phyloP scores from a whole-genome alignment of 1,140 invertebrate species.

The Cydia fagiglandana region DNA sequence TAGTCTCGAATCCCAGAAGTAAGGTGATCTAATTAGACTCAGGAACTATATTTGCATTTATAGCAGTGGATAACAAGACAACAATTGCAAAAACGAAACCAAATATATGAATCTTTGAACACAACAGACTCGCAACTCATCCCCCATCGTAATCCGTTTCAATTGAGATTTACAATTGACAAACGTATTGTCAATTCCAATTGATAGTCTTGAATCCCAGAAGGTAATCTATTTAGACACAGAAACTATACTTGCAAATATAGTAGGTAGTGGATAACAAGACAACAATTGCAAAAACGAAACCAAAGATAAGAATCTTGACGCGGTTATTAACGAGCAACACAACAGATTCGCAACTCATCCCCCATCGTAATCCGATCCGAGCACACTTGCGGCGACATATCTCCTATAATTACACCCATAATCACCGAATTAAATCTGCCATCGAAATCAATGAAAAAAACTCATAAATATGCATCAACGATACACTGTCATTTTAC shows the following conservation, averaged over 20 bases:
- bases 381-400: constrained; percentile 18
- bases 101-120: constrained; percentile 5
- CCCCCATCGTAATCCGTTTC: constrained; percentile 5
- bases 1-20: too few species aligned
- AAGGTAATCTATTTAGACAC: too few species aligned
- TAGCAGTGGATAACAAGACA: not conserved
- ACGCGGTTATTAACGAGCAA: constrained; percentile 21
- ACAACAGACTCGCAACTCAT: constrained; percentile 12
- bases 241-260: too few species aligned
- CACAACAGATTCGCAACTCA: constrained; percentile 12
- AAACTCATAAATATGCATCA: constrained; percentile 69
- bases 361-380: constrained; percentile 5
- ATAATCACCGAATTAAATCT: constrained; percentile 69
- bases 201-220: too few species aligned
- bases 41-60: too few species aligned
- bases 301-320: constrained; percentile 6
- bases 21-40: too few species aligned
- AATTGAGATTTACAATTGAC: too few species aligned
- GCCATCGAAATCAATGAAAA: constrained; percentile 53
- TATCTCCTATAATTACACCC: constrained; percentile 53
- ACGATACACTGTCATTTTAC: constrained; percentile 46
- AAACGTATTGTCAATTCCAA: too few species aligned
- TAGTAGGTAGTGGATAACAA: not conserved
- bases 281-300: not conserved
- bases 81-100: not conserved